A percentile compares a stretch with the other conserved stretches of the same genome.
These are phyloP conservation scores for Rotaria socialis DNA, from an alignment of 2,888 invertebrate species.

Conservation along the genomic window DNA sequence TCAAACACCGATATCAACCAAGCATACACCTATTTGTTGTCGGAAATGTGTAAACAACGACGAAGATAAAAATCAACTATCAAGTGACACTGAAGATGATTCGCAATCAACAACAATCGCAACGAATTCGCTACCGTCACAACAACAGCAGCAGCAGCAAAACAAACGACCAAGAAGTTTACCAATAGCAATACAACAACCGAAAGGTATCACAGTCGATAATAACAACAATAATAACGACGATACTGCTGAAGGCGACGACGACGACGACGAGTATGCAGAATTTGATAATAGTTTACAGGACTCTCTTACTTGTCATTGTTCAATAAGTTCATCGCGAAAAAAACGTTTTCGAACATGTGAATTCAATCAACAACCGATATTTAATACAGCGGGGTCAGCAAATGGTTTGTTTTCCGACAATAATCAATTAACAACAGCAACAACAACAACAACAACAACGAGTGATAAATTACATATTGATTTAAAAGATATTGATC, in stretches of 20 bases:
- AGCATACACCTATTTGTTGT: neutral
- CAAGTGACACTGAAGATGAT: neutral
- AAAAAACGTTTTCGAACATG: conserved; percentile 1
- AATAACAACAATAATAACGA: neutral
- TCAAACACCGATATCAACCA: neutral
- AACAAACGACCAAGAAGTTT: conserved; percentile 29
- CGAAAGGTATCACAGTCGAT: neutral
- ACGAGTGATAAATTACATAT: neutral
- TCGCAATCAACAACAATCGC: neutral
- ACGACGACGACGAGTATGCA: neutral
- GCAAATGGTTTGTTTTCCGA: neutral
- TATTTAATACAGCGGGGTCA: neutral
- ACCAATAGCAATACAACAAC: neutral
- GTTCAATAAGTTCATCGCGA: neutral
- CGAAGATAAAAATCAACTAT: neutral
- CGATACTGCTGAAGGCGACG: neutral
- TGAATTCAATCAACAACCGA: neutral
- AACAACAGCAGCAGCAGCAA: neutral
- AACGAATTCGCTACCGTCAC: neutral
- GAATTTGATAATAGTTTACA: neutral
- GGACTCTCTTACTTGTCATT: neutral
- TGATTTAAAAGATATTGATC: neutral
- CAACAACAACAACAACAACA: neutral
- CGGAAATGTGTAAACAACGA: conserved; percentile 1
- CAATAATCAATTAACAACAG: neutral